phyloP scores from a whole-genome alignment of 37 sponge, comb jelly and placozoan species.

The Amphimedon queenslandica region DNA sequence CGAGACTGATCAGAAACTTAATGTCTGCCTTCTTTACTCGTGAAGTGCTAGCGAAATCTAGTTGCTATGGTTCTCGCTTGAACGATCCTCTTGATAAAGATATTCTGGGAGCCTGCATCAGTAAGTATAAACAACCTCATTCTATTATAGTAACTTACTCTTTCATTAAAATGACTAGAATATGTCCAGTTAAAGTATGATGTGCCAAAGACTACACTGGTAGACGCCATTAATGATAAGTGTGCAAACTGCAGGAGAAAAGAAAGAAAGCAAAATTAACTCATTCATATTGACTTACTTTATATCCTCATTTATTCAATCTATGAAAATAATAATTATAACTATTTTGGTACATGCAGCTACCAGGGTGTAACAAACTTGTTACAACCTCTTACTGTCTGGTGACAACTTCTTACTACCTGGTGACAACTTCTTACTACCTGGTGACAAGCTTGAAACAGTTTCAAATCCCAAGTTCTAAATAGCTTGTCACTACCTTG shows the following conservation, averaged over 20 bases:
- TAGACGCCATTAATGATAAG: slow-evolving; percentile 39
- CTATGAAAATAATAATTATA: too few species aligned
- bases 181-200: slow-evolving; percentile 14
- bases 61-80: slow-evolving; percentile 13
- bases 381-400: too few species aligned
- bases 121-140: slow-evolving; percentile 3
- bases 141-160: not conserved
- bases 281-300: too few species aligned
- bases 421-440: too few species aligned
- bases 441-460: too few species aligned
- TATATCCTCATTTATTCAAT: too few species aligned
- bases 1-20: slow-evolving; percentile 20
- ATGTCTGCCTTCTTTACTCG: slow-evolving; percentile 17
- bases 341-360: too few species aligned
- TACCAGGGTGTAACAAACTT: too few species aligned
- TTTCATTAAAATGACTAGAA: not conserved
- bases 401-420: too few species aligned
- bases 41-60: slow-evolving; percentile 11
- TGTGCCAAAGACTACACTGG: slow-evolving; percentile 10
- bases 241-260: slow-evolving; percentile 41
- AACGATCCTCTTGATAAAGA: slow-evolving; percentile 17
- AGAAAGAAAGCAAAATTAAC: too few species aligned
- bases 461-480: too few species aligned
- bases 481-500: too few species aligned
- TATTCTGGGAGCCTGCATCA: slow-evolving; percentile 16